These are phyloP conservation scores for Dromaius novaehollandiae DNA, from an alignment of 2,113 vertebrate genomes.

Conservation along the genomic window DNA sequence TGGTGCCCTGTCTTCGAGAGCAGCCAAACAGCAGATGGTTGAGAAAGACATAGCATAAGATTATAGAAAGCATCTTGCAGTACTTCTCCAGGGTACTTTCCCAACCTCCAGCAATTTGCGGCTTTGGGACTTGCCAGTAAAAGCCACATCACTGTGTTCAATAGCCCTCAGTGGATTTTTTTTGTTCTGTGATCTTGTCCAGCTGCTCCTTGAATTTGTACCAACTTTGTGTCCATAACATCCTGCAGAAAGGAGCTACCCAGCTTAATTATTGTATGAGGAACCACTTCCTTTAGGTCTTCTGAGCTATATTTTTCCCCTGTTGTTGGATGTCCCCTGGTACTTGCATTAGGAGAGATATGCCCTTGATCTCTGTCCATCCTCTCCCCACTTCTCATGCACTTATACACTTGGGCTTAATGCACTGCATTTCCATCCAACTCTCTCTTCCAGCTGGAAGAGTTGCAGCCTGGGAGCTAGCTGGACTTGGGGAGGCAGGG, in stretches of 20 bases:
- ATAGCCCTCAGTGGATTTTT: neutral
- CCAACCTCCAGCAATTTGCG: neutral
- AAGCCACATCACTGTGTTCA: neutral
- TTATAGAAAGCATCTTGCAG: neutral
- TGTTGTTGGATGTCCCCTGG: neutral
- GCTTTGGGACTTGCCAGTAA: neutral
- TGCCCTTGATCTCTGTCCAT: neutral
- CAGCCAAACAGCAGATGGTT: neutral
- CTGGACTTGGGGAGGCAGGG: neutral
- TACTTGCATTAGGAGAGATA: neutral
- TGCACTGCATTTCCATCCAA: neutral
- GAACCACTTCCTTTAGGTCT: neutral
- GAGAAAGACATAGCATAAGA: neutral
- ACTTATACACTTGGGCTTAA: neutral
- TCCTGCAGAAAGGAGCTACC: neutral
- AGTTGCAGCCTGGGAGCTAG: neutral
- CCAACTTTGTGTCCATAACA: neutral
- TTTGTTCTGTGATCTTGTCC: neutral
- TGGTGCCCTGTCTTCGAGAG: neutral
- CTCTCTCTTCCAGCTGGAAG: neutral
- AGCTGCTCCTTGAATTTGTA: neutral
- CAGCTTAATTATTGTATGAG: neutral
- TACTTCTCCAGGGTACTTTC: neutral
- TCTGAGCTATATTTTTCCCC: neutral
- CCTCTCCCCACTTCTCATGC: neutral